Percentiles rank a stretch among this genome's conserved stretches.
Evolutionary conservation across 1,140 invertebrate genomes (phyloP).

Genomic region (Dinoponera quadriceps): DNA sequence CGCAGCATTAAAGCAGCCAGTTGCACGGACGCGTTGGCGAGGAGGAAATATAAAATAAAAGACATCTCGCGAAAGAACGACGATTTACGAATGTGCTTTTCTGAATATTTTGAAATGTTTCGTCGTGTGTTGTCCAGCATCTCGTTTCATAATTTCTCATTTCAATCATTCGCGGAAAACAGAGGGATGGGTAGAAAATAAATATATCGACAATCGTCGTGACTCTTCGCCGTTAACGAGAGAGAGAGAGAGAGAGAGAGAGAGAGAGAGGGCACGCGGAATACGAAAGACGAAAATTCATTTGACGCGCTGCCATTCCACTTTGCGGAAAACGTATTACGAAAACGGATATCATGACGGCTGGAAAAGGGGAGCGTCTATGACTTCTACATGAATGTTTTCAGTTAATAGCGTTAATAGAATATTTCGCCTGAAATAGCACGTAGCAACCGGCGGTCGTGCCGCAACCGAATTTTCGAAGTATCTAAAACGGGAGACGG

Average conservation of each 20-base stretch:
- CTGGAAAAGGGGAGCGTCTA: not conserved
- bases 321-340: not conserved
- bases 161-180: not conserved
- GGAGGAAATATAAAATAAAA: not conserved
- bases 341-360: not conserved
- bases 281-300: conserved; percentile 17
- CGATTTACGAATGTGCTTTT: conserved; percentile 26
- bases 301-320: not conserved
- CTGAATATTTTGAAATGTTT: conserved; percentile 3
- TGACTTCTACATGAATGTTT: not conserved
- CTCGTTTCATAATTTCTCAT: not conserved
- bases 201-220: conserved; percentile 27
- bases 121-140: not conserved
- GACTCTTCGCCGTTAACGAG: conserved; percentile 23
- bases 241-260: not conserved
- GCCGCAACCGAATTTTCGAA: conserved; percentile 7
- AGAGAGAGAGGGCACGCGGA: not conserved
- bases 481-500: not conserved
- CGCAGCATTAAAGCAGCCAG: no score
- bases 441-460: not conserved
- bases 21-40: no score
- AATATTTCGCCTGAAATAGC: conserved; percentile 18
- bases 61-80: not conserved
- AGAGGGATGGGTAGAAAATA: conserved; percentile 22
- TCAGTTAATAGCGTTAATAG: conserved; percentile 31